Evolutionary conservation across 2,888 invertebrate species (phyloP).

Genomic region (Epinotia brunnichana): DNA sequence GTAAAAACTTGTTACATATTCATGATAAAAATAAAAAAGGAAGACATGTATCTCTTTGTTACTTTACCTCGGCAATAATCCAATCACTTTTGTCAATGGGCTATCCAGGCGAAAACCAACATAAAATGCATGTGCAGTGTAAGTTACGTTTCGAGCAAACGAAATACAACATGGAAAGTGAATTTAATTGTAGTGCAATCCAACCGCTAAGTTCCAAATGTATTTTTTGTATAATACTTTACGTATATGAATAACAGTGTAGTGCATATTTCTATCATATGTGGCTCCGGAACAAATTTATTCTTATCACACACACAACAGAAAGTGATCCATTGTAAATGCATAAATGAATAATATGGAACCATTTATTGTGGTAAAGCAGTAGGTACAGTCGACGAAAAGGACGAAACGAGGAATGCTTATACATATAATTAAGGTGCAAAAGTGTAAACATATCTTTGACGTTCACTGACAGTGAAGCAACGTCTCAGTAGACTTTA

Average conservation of each 20-base stretch:
- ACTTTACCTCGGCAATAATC: constrained; percentile 96
- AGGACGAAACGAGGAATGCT: too few relatives aligned
- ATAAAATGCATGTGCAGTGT: constrained; percentile 66
- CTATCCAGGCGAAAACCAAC: constrained; percentile 82
- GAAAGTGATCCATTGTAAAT: too few relatives aligned
- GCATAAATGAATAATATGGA: too few relatives aligned
- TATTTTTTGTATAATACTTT: background rate
- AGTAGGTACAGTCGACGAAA: too few relatives aligned
- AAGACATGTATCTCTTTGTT: constrained; percentile 45
- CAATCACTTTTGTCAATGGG: constrained; percentile 96
- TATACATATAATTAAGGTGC: too few relatives aligned
- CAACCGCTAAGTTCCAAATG: background rate
- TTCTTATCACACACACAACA: background rate
- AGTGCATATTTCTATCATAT: constrained; percentile 1
- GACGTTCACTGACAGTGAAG: background rate
- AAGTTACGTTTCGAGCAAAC: constrained; percentile 49
- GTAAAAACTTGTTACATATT: background rate
- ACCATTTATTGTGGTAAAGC: too few relatives aligned
- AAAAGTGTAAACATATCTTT: too few relatives aligned
- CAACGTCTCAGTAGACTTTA: background rate
- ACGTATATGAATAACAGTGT: constrained; percentile 4
- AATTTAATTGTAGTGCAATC: background rate
- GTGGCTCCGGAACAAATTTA: background rate
- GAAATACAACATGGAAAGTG: background rate
- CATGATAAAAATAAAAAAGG: background rate